Evolutionary conservation across 2,797 vertebrate species (phyloP), one percentile per base, ranked within the genome.

Genomic region (Petrocephalus schoutedeni): DNA sequence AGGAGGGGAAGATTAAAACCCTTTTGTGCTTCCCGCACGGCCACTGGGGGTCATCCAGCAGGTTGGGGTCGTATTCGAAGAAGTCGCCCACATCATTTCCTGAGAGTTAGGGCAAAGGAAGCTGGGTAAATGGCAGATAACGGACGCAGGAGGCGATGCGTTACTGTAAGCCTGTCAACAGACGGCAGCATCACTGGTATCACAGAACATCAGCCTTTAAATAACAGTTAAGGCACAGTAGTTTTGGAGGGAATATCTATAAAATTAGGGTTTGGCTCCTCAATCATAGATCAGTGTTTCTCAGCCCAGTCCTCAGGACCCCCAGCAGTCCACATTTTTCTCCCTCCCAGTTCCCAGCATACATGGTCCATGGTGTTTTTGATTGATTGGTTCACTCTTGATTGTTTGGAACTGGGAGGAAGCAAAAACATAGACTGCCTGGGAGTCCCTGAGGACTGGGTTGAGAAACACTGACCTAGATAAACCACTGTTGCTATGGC

Each of bases 1-100:
- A 99, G 0, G 98, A 99, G 90, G 98, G 98, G 91, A 99, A 99
- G 94, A 98, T 99, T 91, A 99, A 96, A 90, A 99, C 98, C 89
- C 98, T 93, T 92, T 99, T 99, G 93, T 99, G 98, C 93, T 99
- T 99, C 90, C 98, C 98, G 91, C 98, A 99, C 4, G 98, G 98
- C 98, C 98, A 99, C 93, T 99, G 98, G 0, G 98, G 98, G 94
- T 99, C 98, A 83, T 99, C 98, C 94, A 99, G 94, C 90, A 99
- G 97, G 92, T 99, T 98, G 51, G 98, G 98, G 94, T 99, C 97
- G 0, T 99, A 99, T 89, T 99, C 98, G 58, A 95, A 94, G 84
- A 97, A 96, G 91, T 99, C 98, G 90, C 95, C 97, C 88, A 97
- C 91, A 90, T 99, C 98, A 0, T 97, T 99, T 91, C 98, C 98